Percentiles rank a stretch among this genome's conserved stretches.
Conservation (phyloP, 2,888 invertebrate genomes). For the Cataglyphis livida region DNA sequence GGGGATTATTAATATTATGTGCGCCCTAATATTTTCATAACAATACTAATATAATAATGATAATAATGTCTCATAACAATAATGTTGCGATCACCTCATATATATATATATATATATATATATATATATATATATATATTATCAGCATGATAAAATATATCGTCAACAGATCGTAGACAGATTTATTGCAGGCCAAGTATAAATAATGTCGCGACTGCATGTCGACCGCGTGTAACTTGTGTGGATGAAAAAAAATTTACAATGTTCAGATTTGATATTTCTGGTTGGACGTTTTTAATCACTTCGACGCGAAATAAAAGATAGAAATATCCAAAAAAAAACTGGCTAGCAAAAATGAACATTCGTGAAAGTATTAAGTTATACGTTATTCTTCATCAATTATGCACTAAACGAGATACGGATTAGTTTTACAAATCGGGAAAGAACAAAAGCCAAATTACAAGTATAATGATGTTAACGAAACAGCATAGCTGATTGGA, state of each 20-base stretch:
- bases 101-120: too few relatives aligned
- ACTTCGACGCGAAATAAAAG: not conserved
- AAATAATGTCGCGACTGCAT: conserved; percentile 4
- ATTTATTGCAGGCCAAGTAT: not conserved
- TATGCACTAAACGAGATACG: not conserved
- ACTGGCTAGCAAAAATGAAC: not conserved
- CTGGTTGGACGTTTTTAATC: not conserved
- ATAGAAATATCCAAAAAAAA: not conserved
- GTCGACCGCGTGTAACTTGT: not conserved
- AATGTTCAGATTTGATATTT: not conserved
- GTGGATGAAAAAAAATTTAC: not conserved
- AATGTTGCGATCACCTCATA: too few relatives aligned
- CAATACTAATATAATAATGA: not conserved
- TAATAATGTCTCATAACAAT: not conserved
- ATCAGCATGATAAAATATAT: not conserved
- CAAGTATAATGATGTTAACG: not conserved
- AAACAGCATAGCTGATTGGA: not conserved
- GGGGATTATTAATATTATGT: not conserved
- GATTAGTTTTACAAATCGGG: conserved; percentile 6
- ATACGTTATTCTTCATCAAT: not conserved
- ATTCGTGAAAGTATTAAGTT: not conserved
- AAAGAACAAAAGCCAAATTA: not conserved
- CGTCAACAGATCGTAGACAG: not conserved
- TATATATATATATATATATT: not conserved
- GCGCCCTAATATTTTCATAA: conserved; percentile 16